Percentiles rank a stretch among this genome's conserved stretches.
Evolutionary conservation across 2,797 vertebrate species (phyloP).

Genomic region (Chaenodraco wilsoni): DNA sequence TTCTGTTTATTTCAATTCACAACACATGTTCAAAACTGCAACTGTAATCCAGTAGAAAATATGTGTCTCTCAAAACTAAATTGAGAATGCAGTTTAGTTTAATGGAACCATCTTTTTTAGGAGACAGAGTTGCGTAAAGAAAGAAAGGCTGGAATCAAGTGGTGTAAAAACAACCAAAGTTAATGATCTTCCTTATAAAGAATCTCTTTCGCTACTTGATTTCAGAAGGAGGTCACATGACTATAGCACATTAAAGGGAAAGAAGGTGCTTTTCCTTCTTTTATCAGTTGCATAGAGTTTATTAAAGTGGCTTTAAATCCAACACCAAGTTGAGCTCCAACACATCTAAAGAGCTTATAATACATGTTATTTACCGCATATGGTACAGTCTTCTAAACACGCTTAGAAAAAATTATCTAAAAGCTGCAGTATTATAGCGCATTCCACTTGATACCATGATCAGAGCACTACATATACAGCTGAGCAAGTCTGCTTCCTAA

Average conservation of each 20-base stretch:
- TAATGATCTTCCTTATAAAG: neutral
- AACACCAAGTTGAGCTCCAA: neutral
- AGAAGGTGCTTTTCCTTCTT: neutral
- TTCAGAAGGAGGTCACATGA: neutral
- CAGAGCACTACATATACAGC: neutral
- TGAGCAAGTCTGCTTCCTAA: slow-evolving; percentile 5
- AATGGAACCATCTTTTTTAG: too few relatives aligned
- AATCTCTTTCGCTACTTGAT: neutral
- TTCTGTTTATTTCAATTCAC: too few relatives aligned
- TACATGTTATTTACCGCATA: neutral
- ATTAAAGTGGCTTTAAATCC: slow-evolving; percentile 18
- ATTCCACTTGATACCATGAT: slow-evolving; percentile 1
- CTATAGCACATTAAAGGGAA: neutral
- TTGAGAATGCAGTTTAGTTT: too few relatives aligned
- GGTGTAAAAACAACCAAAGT: neutral
- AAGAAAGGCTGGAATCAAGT: neutral
- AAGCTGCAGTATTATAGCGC: neutral
- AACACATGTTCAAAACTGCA: too few relatives aligned
- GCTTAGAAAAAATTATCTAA: slow-evolving; percentile 14
- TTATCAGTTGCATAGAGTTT: neutral
- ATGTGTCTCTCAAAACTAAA: too few relatives aligned
- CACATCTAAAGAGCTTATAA: neutral
- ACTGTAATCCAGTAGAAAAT: too few relatives aligned
- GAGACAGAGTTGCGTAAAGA: neutral
- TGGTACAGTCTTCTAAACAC: neutral